Evolutionary conservation across 2,797 vertebrate species (phyloP).

Genomic region (Aeoliscus strigatus): DNA sequence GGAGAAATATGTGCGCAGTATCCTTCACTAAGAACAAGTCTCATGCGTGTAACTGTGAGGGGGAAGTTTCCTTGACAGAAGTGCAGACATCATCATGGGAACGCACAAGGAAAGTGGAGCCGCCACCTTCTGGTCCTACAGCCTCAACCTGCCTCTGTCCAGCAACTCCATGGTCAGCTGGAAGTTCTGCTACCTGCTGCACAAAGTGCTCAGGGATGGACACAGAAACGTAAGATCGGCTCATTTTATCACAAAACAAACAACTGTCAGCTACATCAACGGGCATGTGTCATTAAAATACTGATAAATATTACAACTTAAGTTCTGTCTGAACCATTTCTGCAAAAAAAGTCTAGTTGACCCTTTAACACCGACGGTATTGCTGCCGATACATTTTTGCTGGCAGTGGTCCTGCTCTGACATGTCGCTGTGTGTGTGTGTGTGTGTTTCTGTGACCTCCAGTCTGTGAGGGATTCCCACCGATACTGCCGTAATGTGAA

Average conservation of each 20-base stretch:
- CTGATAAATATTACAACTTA: too few relatives aligned
- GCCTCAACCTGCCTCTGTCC: slow-evolving; percentile 86
- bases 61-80: slow-evolving; percentile 74
- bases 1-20: slow-evolving; percentile 94
- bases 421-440: fast-evolving
- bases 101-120: slow-evolving; percentile 91
- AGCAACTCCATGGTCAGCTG: slow-evolving; percentile 94
- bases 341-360: too few relatives aligned
- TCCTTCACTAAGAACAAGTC: slow-evolving; percentile 70
- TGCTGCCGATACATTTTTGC: too few relatives aligned
- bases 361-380: too few relatives aligned
- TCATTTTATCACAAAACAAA: background rate
- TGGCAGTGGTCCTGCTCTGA: too few relatives aligned
- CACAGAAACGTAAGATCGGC: slow-evolving; percentile 71
- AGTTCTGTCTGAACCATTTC: too few relatives aligned
- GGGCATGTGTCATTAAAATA: too few relatives aligned
- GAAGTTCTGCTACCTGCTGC: slow-evolving; percentile 97
- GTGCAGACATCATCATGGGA: slow-evolving; percentile 86
- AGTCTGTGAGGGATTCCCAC: slow-evolving; percentile 87
- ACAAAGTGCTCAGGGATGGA: slow-evolving; percentile 90
- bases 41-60: too few relatives aligned
- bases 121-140: slow-evolving; percentile 92
- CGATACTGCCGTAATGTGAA: slow-evolving; percentile 83
- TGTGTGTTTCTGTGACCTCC: slow-evolving; percentile 11
- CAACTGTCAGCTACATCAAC: background rate